These are phyloP conservation scores for Eutolmus rufibarbis DNA, from an alignment of 2,888 invertebrate species.

Conservation along the genomic window DNA sequence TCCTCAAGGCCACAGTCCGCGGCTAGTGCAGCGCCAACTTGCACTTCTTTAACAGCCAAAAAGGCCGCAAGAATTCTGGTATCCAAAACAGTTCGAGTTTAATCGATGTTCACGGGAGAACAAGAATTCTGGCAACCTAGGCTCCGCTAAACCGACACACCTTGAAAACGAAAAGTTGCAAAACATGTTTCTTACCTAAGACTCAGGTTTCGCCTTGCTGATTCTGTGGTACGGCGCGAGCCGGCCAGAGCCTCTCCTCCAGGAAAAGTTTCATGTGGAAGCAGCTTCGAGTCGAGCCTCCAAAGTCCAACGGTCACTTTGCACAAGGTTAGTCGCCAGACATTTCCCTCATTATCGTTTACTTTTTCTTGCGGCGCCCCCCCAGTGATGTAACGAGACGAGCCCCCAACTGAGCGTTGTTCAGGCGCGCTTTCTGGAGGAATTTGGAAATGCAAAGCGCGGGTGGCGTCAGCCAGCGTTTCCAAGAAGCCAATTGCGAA, in stretches of 20 bases:
- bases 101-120: background rate
- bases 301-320: background rate
- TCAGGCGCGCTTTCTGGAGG: background rate
- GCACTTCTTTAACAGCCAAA: background rate
- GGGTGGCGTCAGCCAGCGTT: background rate
- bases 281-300: background rate
- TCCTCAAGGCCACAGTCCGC: background rate
- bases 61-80: background rate
- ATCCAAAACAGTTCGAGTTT: background rate
- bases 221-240: background rate
- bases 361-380: background rate
- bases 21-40: background rate
- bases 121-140: background rate
- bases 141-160: background rate
- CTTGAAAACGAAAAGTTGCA: conserved; percentile 36
- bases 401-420: background rate
- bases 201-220: background rate
- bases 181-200: background rate
- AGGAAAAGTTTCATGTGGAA: background rate
- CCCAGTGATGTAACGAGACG: background rate
- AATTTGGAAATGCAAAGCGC: background rate
- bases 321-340: background rate
- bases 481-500: background rate
- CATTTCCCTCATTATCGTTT: conserved; percentile 5
- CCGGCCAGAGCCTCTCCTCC: background rate